These are phyloP conservation scores for Aricia artaxerxes DNA, from an alignment of 2,888 invertebrate genomes.

Conservation along the genomic window DNA sequence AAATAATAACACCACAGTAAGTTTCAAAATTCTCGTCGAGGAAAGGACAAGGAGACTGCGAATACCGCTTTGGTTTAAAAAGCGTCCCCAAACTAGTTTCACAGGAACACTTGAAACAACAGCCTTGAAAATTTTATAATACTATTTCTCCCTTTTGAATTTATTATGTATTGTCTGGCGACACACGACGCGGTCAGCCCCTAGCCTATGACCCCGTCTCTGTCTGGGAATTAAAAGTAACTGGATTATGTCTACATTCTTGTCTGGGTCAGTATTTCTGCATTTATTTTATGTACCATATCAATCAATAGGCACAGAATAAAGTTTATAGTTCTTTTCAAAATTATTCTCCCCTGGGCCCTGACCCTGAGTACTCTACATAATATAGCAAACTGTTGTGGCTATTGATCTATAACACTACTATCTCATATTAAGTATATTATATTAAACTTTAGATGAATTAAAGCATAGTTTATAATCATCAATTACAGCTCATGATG, in stretches of 20 bases:
- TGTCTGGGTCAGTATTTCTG: conserved; percentile 20
- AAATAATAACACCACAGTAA: background rate
- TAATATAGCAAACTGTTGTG: too few relatives aligned
- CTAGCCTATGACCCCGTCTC: conserved; percentile 36
- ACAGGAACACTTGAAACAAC: background rate
- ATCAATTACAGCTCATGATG: background rate
- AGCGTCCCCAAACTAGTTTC: background rate
- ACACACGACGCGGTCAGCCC: conserved; percentile 49
- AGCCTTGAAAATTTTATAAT: background rate
- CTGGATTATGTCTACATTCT: conserved; percentile 9
- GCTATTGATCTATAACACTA: background rate
- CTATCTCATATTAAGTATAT: background rate
- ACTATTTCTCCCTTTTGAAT: background rate
- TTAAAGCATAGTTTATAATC: background rate
- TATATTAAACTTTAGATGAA: background rate
- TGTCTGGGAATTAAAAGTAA: conserved; percentile 13
- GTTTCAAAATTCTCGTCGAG: background rate
- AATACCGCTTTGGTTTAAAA: background rate
- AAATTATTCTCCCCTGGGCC: too few relatives aligned
- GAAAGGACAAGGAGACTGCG: background rate
- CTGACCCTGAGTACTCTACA: too few relatives aligned
- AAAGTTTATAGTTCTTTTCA: too few relatives aligned
- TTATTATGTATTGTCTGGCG: conserved; percentile 1
- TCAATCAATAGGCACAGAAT: background rate
- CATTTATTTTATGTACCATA: background rate